Evolutionary conservation across 2,797 vertebrate genomes (phyloP).

Genomic region (Bovichtus diacanthus): DNA sequence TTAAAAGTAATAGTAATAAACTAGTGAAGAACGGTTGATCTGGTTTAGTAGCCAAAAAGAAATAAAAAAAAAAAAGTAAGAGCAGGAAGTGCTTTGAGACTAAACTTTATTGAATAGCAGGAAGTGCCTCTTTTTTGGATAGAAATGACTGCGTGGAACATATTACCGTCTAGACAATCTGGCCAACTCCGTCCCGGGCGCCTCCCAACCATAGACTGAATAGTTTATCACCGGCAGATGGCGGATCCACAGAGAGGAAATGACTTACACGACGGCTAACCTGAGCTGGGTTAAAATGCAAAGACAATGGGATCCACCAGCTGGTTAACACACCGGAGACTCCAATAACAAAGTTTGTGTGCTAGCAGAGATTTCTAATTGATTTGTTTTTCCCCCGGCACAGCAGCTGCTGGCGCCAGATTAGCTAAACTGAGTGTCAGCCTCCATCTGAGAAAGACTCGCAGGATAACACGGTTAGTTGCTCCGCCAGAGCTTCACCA

Average conservation of each 20-base stretch:
- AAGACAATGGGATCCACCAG: conserved; percentile 68
- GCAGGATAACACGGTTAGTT: conserved; percentile 44
- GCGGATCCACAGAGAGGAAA: conserved; percentile 57
- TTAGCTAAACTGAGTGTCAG: conserved; percentile 60
- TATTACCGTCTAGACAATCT: conserved; percentile 57
- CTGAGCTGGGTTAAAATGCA: conserved; percentile 63
- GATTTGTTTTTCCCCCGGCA: conserved; percentile 66
- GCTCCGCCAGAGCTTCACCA: conserved; percentile 6
- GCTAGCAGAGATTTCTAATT: conserved; percentile 70
- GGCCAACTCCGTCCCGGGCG: conserved; percentile 52
- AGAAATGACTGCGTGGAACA: conserved; percentile 43
- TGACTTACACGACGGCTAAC: conserved; percentile 64
- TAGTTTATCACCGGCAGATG: conserved; percentile 69
- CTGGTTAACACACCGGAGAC: conserved; percentile 71
- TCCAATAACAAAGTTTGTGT: conserved; percentile 63
- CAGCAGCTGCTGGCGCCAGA: conserved; percentile 72
- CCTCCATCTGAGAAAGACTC: conserved; percentile 43
- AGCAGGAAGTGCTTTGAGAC: conserved; percentile 8
- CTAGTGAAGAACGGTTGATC: not conserved
- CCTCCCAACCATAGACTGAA: conserved; percentile 42
- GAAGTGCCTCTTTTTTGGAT: conserved; percentile 35
- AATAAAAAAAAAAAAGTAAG: conserved; percentile 25
- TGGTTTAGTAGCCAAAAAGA: conserved; percentile 22
- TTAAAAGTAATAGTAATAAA: not conserved
- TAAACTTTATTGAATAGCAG: conserved; percentile 38